Evolutionary conservation across 2,888 invertebrate species (phyloP).

Genomic region (Steromphala cineraria): DNA sequence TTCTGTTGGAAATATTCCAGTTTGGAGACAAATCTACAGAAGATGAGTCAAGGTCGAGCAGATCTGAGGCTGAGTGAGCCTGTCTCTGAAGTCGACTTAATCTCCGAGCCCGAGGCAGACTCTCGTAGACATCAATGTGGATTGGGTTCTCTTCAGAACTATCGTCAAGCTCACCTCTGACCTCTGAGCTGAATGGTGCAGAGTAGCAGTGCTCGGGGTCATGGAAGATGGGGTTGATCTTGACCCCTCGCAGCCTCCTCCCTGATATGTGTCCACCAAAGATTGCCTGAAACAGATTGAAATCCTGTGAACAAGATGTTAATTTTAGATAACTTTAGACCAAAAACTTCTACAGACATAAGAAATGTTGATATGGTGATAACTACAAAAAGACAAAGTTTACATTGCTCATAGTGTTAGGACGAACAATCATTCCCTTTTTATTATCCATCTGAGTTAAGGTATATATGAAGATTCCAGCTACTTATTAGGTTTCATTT

Average conservation of each 20-base stretch:
- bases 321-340: too few relatives aligned
- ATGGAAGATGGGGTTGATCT: slow-evolving; percentile 62
- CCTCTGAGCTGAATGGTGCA: background rate
- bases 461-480: too few relatives aligned
- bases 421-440: too few relatives aligned
- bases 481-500: too few relatives aligned
- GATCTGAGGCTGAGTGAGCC: background rate
- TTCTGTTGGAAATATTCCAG: too few relatives aligned
- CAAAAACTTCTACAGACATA: too few relatives aligned
- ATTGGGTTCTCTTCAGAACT: slow-evolving; percentile 18
- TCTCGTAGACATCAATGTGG: slow-evolving; percentile 44
- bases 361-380: too few relatives aligned
- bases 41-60: background rate
- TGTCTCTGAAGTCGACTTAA: background rate
- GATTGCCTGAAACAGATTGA: slow-evolving; percentile 52
- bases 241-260: slow-evolving; percentile 49
- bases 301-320: background rate
- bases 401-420: too few relatives aligned
- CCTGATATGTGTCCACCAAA: slow-evolving; percentile 58
- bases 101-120: slow-evolving; percentile 30
- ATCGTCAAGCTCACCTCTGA: background rate
- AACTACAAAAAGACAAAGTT: too few relatives aligned
- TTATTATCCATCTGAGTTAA: too few relatives aligned
- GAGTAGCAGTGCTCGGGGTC: slow-evolving; percentile 30
- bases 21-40: too few relatives aligned